A percentile compares a stretch with the other conserved stretches of the same genome.
These are phyloP conservation scores for Nemotelus pantherinus DNA, from an alignment of 2,888 invertebrate genomes.

Conservation along the genomic window DNA sequence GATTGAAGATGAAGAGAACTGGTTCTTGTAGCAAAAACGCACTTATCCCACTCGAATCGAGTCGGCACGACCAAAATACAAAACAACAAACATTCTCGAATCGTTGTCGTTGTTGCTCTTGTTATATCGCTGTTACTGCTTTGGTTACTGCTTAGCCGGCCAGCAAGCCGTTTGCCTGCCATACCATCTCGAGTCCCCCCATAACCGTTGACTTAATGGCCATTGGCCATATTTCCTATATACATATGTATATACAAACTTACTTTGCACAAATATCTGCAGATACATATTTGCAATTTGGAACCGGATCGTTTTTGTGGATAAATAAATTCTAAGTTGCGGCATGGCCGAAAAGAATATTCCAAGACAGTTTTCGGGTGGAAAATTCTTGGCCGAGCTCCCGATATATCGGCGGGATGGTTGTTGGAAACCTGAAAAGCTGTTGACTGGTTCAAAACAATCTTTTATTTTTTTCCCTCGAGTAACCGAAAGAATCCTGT, in stretches of 20 bases:
- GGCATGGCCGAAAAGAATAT: slow-evolving; percentile 28
- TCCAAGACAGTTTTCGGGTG: slow-evolving; percentile 23
- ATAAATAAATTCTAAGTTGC: not conserved
- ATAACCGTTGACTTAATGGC: slow-evolving; percentile 35
- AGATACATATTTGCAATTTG: slow-evolving; percentile 9
- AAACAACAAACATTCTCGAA: not conserved
- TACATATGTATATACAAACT: not conserved
- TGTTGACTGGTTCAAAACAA: too few relatives aligned
- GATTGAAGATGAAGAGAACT: slow-evolving; percentile 26
- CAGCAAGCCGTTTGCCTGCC: not conserved
- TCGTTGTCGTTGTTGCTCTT: not conserved
- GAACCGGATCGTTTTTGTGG: slow-evolving; percentile 36
- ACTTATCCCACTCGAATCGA: slow-evolving; percentile 31
- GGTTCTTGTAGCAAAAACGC: slow-evolving; percentile 39
- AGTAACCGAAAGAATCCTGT: too few relatives aligned
- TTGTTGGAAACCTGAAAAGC: too few relatives aligned
- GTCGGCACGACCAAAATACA: slow-evolving; percentile 19
- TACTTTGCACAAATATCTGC: too few relatives aligned
- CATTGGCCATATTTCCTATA: slow-evolving; percentile 28
- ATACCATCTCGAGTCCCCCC: slow-evolving; percentile 2
- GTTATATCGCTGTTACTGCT: not conserved
- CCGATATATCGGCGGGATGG: too few relatives aligned
- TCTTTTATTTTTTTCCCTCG: too few relatives aligned
- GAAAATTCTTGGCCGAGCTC: not conserved
- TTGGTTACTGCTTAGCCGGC: not conserved